Evolutionary conservation across 2,113 vertebrate species (phyloP), one percentile per base, ranked within the genome.

Genomic region (Thunnus thynnus): DNA sequence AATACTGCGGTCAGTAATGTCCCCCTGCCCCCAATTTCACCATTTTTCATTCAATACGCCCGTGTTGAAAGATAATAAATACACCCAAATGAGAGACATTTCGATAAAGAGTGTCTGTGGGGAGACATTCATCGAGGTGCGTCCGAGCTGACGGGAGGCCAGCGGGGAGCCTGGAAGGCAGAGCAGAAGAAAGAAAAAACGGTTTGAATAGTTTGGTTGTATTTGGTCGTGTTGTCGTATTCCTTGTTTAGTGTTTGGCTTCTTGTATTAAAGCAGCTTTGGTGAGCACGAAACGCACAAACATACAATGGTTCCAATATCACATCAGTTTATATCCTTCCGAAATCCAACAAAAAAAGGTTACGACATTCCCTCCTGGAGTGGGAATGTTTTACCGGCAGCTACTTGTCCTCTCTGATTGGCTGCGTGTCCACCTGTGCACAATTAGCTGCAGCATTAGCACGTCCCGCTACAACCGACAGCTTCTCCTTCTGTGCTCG

Each of bases 211-310:
- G 61, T 74, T 76, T 50, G 68, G 52, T 82, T 72, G 14, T 48
- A 74, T 91, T 86, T 88, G 86, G 84, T 91, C 51, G 13, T 71
- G 10, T 63, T 51, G 71, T 74, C n/a, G 3, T 62, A 10, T 75
- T 88, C 78, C 56, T 83, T 65, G 57, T 78, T 89, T 83, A 88
- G 88, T 83, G 87, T 93, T 91, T 90, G 83, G 87, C 82, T 81
- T 89, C 71, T 76, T 60, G 72, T 46, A 17, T 86, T 84, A 89
- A 89, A 91, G 91, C 91, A 91, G 88, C 90, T 90, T 92, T 89
- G 90, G 92, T 88, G 84, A 88, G 63, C 36, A 67, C 25, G 14
- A 50, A 76, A 78, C 14, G 51, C 65, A 72, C 72, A 72, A 41
- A 86, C 55, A 47, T 4, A 47, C 27, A 5, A 41, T 17, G 9